A percentile compares a stretch with the other conserved stretches of the same genome.
phyloP scores from a whole-genome alignment of 2,888 invertebrate genomes.

The Lycophotia porphyrea region DNA sequence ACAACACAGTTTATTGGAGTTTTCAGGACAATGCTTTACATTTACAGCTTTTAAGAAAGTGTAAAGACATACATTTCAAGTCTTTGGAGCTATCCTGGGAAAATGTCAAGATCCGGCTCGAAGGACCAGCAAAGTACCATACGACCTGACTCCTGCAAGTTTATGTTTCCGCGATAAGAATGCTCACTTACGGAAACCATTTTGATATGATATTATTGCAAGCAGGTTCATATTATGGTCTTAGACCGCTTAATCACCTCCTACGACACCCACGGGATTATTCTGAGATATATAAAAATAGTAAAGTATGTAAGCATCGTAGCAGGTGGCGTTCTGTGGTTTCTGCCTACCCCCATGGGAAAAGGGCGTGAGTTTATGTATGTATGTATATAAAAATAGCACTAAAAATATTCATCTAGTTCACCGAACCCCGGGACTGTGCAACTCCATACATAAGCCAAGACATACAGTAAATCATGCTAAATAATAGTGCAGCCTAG shows the following conservation, averaged over 20 bases:
- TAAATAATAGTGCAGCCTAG: slow-evolving; percentile 59
- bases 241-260: slow-evolving; percentile 27
- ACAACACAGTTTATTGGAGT: slow-evolving; percentile 29
- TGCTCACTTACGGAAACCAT: not conserved
- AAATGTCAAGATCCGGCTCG: slow-evolving; percentile 12
- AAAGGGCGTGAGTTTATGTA: too few species aligned
- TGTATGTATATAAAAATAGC: slow-evolving; percentile 32
- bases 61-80: not conserved
- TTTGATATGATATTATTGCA: slow-evolving; percentile 7
- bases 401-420: slow-evolving; percentile 30
- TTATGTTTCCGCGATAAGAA: slow-evolving; percentile 22
- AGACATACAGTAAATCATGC: slow-evolving; percentile 52
- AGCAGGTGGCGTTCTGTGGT: too few species aligned
- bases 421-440: slow-evolving; percentile 34
- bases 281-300: slow-evolving; percentile 29
- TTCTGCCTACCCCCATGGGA: too few species aligned
- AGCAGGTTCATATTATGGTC: slow-evolving; percentile 15
- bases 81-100: not conserved
- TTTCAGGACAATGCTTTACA: not conserved
- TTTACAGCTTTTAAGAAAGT: not conserved
- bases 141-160: not conserved
- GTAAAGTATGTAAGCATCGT: too few species aligned
- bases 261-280: not conserved
- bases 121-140: slow-evolving; percentile 34
- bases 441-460: slow-evolving; percentile 24